Base-by-base conservation (phyloP, 2,797 vertebrate species). In the Siniperca scherzeri region DNA sequence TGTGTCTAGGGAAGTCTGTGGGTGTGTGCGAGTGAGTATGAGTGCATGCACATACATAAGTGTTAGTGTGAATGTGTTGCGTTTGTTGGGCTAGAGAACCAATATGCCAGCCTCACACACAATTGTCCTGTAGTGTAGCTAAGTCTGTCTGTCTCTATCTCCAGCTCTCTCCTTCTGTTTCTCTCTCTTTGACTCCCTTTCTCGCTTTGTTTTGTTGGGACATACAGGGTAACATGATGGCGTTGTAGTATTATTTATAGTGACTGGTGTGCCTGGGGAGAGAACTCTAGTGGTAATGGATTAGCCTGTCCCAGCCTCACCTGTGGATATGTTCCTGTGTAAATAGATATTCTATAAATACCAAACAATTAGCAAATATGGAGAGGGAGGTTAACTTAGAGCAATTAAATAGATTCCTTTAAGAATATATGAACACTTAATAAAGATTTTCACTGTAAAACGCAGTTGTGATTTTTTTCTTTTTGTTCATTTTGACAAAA, bases 361-460 rank as follows among this genome's bases (percentile, higher is more conserved):
- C 84, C 86, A 91, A 91, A 89, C 85, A 80, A 84, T 90, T 87
- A 93, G 80, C 57, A 88, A 77, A 79, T 70, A 81, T 80, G 67
- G 78, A 85, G 55, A 71, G 65, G 67, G 71, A 80, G 65, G 53
- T 79, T 83, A 87, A 85, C 71, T 83, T 84, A 87, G 78, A 91
- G 52, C 62, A 87, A 89, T 82, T 86, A 52, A 90, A 86, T 80
- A 88, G 86, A 85, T 92, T 93, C 90, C 81, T 92, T 92, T 85
- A 88, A 87, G 61, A 91, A 86, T 90, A 93, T 92, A 94, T 92
- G 68, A 92, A 92, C 84, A 93, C 86, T 93, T 91, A 94, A 94
- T 95, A 94, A 95, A 95, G 91, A 80, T 95, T 95, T 95, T 95
- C 94, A 95, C 91, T 93, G 91, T 94, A 92, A 83, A 87, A 76